Percentiles rank a stretch among this genome's conserved stretches.
Evolutionary conservation across 92 coral and sea anemone species (phyloP).

Genomic region (Pocillopora grandis): DNA sequence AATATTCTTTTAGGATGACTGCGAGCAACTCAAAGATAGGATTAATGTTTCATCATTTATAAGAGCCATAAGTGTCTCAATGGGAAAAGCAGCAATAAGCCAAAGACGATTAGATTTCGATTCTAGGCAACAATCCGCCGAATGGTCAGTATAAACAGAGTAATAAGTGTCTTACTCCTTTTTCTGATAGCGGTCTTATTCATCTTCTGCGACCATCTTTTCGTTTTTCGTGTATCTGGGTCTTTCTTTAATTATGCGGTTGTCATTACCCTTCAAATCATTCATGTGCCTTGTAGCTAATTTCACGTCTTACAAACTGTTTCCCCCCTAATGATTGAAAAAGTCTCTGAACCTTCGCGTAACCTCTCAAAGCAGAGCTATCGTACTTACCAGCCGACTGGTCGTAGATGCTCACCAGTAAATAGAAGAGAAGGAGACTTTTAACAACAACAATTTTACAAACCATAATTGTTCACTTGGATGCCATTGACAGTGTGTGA

Average conservation of each 20-base stretch:
- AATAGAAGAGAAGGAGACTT: neutral
- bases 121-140: neutral
- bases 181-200: neutral
- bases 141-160: neutral
- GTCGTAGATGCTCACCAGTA: neutral
- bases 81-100: neutral
- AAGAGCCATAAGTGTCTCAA: conserved; percentile 1
- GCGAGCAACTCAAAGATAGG: neutral
- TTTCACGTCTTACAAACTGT: neutral
- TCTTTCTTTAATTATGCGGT: neutral
- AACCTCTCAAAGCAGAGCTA: neutral
- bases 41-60: neutral
- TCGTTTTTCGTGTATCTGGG: neutral
- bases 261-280: neutral
- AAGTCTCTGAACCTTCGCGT: neutral
- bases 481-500: neutral
- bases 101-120: neutral
- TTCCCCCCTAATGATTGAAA: neutral
- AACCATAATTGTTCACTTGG: neutral
- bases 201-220: neutral
- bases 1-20: neutral
- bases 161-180: neutral
- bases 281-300: neutral
- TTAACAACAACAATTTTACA: conserved; percentile 1
- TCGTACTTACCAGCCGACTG: conserved; percentile 5